These are phyloP conservation scores for Hypocryptadius cinnamomeus DNA, from an alignment of 2,113 vertebrate species.

Conservation along the genomic window DNA sequence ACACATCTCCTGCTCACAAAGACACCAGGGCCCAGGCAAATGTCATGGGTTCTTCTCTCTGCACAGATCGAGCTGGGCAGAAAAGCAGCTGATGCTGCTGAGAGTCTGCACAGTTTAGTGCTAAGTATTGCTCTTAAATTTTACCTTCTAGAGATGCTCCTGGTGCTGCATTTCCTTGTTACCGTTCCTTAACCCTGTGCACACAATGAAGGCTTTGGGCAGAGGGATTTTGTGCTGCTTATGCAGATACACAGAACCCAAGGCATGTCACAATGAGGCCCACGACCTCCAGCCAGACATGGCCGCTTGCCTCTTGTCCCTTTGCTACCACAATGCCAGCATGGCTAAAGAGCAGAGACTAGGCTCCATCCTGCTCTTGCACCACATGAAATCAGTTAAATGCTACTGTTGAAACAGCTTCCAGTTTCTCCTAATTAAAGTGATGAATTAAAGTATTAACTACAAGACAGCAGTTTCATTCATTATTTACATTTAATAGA, in stretches of 20 bases:
- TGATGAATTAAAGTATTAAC: background rate
- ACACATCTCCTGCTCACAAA: background rate
- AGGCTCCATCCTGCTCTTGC: background rate
- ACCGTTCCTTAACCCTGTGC: background rate
- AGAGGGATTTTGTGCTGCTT: background rate
- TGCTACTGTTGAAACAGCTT: background rate
- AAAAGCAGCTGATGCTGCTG: background rate
- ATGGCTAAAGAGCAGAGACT: background rate
- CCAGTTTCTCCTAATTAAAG: background rate
- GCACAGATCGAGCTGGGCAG: background rate
- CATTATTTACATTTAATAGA: background rate
- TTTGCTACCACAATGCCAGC: background rate
- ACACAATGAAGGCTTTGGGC: background rate
- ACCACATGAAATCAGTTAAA: background rate
- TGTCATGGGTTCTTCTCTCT: rapidly evolving
- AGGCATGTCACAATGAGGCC: background rate
- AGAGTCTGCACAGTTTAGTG: background rate
- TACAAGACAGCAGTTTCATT: background rate
- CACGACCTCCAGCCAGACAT: background rate
- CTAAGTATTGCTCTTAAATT: background rate
- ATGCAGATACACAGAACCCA: background rate
- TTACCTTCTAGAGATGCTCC: background rate
- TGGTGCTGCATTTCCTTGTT: background rate
- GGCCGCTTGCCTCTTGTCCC: background rate
- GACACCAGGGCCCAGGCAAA: background rate